Evolutionary conservation across 2,113 vertebrate genomes (phyloP), one percentile per base, ranked within the genome.

Genomic region (Cephalopholis sonnerati): DNA sequence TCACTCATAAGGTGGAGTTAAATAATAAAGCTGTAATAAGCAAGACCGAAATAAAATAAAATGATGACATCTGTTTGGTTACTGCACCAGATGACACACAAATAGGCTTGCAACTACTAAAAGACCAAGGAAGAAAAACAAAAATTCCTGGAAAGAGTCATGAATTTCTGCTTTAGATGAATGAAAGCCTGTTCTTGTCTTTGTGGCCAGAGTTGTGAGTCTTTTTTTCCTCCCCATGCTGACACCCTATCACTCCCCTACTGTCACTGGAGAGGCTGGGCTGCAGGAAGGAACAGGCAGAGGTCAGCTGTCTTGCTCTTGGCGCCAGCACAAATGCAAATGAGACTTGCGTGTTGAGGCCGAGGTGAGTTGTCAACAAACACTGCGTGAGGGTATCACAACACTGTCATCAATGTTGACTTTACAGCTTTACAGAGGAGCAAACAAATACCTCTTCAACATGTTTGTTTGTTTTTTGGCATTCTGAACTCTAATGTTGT

Each of bases 321-420:
- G 53, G 25, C 82, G 69, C 85, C 88, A 87, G 77, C 85, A 87
- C 67, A 83, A 80, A 89, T 84, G 76, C 81, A 88, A 89, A 90
- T 69, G 68, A 80, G 65, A 55, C 15, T 50, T 8, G 44, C 74
- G 74, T 67, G 46, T 46, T 51, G 41, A 70, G 73, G 64, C 63
- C 85, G 79, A 59, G 75, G 48, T 61, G 17, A 54, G 5, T 27
- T 86, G 81, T 89, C 86, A 84, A 64, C 58, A 10, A 22, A 64
- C 59, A 55, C 46, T 54, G 68, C 27, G 25, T n/a, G 4, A 25
- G 3, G 50, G 55, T 4, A 3, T 39, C 9, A 59, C 41, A 58
- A 8, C 41, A 58, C 0, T 57, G 39, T 50, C 25, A 73, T 17
- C n/a, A 27, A 4, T 22, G 55, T 51, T 39, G 36, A 48, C 12